Evolutionary conservation across 2,797 vertebrate species (phyloP), one percentile per base, ranked within the genome.

Genomic region (Erpetoichthys calabaricus): DNA sequence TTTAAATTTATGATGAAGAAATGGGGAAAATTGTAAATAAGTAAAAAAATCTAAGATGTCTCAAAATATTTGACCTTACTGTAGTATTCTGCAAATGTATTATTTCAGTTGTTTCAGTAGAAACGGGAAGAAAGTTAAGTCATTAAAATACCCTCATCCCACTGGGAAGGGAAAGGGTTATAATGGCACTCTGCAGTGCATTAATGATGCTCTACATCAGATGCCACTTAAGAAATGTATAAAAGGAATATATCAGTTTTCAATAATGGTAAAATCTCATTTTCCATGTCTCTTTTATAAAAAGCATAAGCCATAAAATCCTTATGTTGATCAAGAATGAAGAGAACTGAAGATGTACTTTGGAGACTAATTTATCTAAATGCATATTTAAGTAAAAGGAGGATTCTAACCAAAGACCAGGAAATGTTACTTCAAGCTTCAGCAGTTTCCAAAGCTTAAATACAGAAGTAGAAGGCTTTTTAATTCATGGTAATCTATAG

Each of bases 171-270:
- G 5, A 49, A n/a, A 49, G 47, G 7, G 5, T 49, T 7, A 7
- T 49, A 49, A 49, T 49, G 47, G 5, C n/a, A 49, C 47, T 49
- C 47, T 49, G 47, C 25, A 49, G 47, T 49, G 47, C 47, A 49
- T 5, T 49, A 49, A 49, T 49, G 47, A 49, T 49, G 47, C 47
- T 7, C 47, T n/a, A 4, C 47, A 49, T 49, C 47, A 49, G 47
- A 49, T 49, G 47, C 47, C 47, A 49, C 47, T 49, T 49, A 49
- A n/a, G 47, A 49, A n/a, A 1, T n/a, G 47, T 49, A 49, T 7
- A 49, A 49, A 49, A 49, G 6, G 9, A 49, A 49, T 49, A 49
- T 49, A 9, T 49, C 3, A 6, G 9, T 49, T 3, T 6, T 49
- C 47, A 49, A n/a, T 49, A 49, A 49, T 49, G 5, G 47, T n/a